These are phyloP conservation scores for Manis pentadactyla DNA, from an alignment of 2,797 vertebrate species.

Conservation along the genomic window DNA sequence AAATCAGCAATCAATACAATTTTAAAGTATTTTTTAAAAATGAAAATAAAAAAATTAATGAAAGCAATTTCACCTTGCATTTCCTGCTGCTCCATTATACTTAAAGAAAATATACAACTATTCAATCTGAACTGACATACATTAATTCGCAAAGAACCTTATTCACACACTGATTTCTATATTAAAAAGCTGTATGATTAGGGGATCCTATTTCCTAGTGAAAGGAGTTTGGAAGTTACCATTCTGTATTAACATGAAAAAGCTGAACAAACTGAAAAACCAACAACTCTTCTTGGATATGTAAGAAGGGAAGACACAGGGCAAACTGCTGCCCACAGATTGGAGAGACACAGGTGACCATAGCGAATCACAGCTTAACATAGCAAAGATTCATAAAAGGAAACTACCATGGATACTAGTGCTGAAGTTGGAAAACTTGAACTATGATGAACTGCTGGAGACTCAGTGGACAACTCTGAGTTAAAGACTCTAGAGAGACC, in stretches of 20 bases:
- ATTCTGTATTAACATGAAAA: not conserved
- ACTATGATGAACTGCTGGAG: not conserved
- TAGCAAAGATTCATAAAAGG: not conserved
- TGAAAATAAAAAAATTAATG: constrained; percentile 8
- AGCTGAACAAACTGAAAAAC: not conserved
- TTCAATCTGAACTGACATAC: constrained; percentile 23
- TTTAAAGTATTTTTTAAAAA: constrained; percentile 32
- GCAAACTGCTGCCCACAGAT: not conserved
- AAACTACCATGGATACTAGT: not conserved
- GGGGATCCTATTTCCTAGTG: not conserved
- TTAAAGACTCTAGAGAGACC: not conserved
- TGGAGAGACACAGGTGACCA: not conserved
- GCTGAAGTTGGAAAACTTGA: not conserved
- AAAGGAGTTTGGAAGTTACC: not conserved
- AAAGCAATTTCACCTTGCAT: constrained; percentile 42
- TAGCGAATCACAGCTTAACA: not conserved
- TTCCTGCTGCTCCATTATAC: not conserved
- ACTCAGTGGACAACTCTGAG: not conserved
- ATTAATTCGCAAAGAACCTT: constrained; percentile 2
- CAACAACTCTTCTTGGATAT: not conserved
- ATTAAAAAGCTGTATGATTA: not conserved
- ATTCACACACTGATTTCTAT: not conserved
- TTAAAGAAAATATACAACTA: constrained; percentile 35
- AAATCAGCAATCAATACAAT: constrained; percentile 25
- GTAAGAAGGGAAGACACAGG: not conserved